A percentile compares a stretch with the other conserved stretches of the same genome.
phyloP scores from a whole-genome alignment of 2,797 vertebrate genomes.

The Pyrocephalus nanus region DNA sequence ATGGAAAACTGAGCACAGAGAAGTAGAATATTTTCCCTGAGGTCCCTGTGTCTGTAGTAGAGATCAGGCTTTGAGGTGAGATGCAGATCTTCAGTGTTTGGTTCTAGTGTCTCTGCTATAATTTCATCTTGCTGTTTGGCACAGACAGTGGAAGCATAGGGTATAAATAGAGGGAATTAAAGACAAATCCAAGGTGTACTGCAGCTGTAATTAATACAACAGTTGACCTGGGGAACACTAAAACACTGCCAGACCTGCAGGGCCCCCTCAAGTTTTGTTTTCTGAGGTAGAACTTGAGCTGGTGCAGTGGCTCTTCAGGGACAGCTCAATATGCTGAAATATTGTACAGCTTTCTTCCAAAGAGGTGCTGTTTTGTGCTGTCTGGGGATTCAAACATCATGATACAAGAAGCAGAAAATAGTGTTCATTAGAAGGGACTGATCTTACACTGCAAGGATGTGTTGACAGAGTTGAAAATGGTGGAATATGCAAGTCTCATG shows the following conservation, averaged over 20 bases:
- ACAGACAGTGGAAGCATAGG: fast-evolving
- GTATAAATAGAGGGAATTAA: fast-evolving
- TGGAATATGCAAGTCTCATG: background rate
- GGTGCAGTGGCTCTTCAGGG: background rate
- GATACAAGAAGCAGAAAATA: no score
- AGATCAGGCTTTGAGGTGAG: background rate
- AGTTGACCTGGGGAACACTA: no score
- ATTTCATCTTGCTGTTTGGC: background rate
- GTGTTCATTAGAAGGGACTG: background rate
- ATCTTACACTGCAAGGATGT: background rate
- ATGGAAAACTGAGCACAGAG: background rate
- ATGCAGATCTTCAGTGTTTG: background rate
- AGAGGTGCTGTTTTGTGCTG: fast-evolving
- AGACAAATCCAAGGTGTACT: background rate
- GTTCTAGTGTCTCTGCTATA: background rate
- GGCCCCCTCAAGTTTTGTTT: fast-evolving
- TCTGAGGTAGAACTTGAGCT: background rate
- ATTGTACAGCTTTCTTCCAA: background rate
- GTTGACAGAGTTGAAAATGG: background rate
- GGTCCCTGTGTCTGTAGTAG: background rate
- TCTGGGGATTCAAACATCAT: background rate
- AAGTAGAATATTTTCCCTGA: background rate
- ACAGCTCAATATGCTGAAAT: background rate
- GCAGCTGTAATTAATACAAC: background rate
- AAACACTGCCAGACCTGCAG: background rate